Evolutionary conservation across 2,888 invertebrate species (phyloP).

Genomic region (Rhodophaea formosa): DNA sequence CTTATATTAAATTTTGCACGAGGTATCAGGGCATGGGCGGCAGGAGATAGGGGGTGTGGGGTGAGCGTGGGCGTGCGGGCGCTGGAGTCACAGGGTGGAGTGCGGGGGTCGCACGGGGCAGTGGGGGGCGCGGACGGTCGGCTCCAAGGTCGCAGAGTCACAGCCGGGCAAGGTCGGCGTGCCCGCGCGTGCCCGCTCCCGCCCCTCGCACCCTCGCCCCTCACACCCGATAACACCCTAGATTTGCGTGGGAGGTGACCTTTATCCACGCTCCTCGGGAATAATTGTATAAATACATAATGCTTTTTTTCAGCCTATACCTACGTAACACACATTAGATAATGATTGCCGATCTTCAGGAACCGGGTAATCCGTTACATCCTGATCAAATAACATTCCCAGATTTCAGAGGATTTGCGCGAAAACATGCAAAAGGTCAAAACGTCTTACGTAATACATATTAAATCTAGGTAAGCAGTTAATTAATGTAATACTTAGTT

Average conservation of each 20-base stretch:
- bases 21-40: constrained; percentile 54
- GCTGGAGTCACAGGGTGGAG: constrained; percentile 32
- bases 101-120: constrained; percentile 31
- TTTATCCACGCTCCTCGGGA: constrained; percentile 75
- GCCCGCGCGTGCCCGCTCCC: constrained; percentile 71
- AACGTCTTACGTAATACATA: no score
- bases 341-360: background rate
- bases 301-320: constrained; percentile 54
- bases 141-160: constrained; percentile 81
- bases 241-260: constrained; percentile 78
- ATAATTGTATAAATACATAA: constrained; percentile 75
- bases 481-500: no score
- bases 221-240: constrained; percentile 67
- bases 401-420: no score
- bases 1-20: constrained; percentile 70
- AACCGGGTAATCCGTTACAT: background rate
- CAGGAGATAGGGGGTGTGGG: constrained; percentile 43
- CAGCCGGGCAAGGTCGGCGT: constrained; percentile 79
- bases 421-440: no score
- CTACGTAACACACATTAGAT: constrained; percentile 40
- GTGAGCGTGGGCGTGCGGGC: constrained; percentile 48
- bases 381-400: background rate
- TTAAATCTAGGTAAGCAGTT: no score
- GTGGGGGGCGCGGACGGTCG: constrained; percentile 43
- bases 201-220: constrained; percentile 42